Conservation (phyloP, 2,797 vertebrate genomes). For the Coluber constrictor region DNA sequence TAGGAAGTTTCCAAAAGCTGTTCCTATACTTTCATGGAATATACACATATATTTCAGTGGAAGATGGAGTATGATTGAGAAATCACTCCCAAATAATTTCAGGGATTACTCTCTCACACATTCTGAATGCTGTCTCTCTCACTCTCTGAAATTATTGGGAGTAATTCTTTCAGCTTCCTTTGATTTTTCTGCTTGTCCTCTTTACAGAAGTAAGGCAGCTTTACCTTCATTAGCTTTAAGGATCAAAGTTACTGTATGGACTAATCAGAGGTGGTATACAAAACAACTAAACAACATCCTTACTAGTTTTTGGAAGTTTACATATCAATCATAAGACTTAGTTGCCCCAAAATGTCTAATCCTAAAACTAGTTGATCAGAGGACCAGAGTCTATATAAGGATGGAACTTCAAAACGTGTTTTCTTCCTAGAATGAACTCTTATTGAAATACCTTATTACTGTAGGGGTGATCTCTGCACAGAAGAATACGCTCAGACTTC, state of each 20-base stretch:
- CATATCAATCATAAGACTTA: not conserved
- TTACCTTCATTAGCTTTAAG: not conserved
- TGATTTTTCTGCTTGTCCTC: not conserved
- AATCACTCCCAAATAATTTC: not conserved
- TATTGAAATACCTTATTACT: conserved; percentile 85
- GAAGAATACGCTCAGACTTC: conserved; percentile 96
- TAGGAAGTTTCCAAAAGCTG: not conserved
- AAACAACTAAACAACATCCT: not conserved
- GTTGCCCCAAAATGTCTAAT: not conserved
- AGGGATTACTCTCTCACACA: not conserved
- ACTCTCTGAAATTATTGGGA: not conserved
- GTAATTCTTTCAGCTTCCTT: not conserved
- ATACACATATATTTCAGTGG: not conserved
- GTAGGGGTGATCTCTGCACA: conserved; percentile 97
- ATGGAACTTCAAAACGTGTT: not conserved
- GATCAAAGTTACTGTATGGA: not conserved
- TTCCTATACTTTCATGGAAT: not conserved
- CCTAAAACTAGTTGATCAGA: not conserved
- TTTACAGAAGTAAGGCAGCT: not conserved
- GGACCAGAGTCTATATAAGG: not conserved
- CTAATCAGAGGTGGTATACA: not conserved
- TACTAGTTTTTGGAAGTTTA: not conserved
- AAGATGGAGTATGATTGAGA: not conserved
- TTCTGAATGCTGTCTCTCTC: not conserved
- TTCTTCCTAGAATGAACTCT: fast-evolving